phyloP scores from a whole-genome alignment of 2,797 vertebrate species.

The Platyrinchus mystaceus region DNA sequence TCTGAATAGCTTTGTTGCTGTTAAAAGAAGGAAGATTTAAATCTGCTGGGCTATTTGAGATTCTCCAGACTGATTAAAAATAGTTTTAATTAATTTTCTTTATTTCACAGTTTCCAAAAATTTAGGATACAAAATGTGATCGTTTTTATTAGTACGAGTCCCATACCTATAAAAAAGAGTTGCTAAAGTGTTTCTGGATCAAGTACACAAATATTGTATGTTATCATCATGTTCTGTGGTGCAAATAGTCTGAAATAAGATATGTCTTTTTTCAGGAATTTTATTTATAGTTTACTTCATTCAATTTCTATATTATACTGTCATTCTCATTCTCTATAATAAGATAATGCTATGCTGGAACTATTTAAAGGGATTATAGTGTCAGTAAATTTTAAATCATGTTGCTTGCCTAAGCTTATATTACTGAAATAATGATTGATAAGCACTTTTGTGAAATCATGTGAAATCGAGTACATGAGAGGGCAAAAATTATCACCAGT shows the following conservation, averaged over 20 bases:
- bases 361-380: not conserved
- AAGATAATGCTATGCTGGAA: conserved; percentile 9
- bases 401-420: not conserved
- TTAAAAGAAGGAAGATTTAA: not conserved
- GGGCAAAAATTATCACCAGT: not conserved
- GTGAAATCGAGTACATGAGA: not conserved
- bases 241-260: not conserved
- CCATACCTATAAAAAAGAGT: not conserved
- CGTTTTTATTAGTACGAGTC: not conserved
- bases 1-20: not conserved
- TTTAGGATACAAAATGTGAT: not conserved
- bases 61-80: not conserved
- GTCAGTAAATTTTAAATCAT: conserved; percentile 31
- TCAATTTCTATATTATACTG: not conserved
- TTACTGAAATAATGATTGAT: conserved; percentile 15
- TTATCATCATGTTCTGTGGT: not conserved
- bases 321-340: conserved; percentile 7
- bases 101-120: not conserved
- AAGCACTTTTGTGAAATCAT: not conserved
- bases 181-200: not conserved
- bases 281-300: not conserved
- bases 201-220: not conserved
- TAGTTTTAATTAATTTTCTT: not conserved
- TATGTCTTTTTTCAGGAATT: not conserved
- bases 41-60: not conserved